Evolutionary conservation across 2,797 vertebrate genomes (phyloP).

Genomic region (Sebastes minor): DNA sequence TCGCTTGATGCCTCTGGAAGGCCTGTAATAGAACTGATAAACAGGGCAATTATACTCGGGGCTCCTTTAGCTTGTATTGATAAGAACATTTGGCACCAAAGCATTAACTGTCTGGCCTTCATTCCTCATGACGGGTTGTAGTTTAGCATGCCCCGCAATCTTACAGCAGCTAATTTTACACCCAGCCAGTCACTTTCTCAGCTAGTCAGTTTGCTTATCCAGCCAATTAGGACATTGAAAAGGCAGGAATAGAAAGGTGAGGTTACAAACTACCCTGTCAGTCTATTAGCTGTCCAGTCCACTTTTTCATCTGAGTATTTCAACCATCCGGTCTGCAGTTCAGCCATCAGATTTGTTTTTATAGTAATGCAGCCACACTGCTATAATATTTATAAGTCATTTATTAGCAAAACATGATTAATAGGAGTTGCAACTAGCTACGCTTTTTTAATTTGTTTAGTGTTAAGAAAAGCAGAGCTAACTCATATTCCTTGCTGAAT

Average conservation of each 20-base stretch:
- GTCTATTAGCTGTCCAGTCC: background rate
- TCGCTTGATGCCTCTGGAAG: constrained; percentile 62
- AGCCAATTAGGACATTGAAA: constrained; percentile 21
- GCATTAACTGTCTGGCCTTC: constrained; percentile 51
- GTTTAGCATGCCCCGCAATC: constrained; percentile 14
- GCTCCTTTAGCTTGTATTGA: constrained; percentile 68
- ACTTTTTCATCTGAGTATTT: background rate
- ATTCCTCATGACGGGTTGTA: constrained; percentile 51
- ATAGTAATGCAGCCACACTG: background rate
- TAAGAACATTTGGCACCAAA: constrained; percentile 65
- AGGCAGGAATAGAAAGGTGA: background rate
- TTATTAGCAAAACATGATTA: background rate
- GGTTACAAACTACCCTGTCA: background rate
- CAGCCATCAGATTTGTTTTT: background rate
- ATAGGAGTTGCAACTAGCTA: background rate
- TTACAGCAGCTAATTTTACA: constrained; percentile 32
- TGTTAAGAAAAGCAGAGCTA: background rate
- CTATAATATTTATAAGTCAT: background rate
- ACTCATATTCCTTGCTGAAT: background rate
- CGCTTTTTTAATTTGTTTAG: background rate
- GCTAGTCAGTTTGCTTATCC: constrained; percentile 23
- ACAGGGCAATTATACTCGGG: constrained; percentile 73
- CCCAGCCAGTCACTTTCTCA: constrained; percentile 2
- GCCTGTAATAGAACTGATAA: constrained; percentile 82
- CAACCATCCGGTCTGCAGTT: background rate